These are phyloP conservation scores for Drosophila aff. DNA, from an alignment of 1,140 invertebrate genomes.

Conservation along the genomic window DNA sequence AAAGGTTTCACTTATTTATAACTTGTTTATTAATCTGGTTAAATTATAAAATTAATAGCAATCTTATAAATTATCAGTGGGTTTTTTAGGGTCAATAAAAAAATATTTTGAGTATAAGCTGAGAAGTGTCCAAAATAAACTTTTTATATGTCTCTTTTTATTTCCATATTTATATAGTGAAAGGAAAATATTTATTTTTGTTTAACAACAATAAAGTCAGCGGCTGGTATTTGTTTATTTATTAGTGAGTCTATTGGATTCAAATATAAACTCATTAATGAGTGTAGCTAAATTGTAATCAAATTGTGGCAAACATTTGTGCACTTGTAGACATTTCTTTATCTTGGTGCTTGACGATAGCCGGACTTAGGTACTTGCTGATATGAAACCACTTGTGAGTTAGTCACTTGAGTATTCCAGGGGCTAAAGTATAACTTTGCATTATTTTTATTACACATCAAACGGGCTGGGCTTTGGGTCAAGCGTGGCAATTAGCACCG, in stretches of 20 bases:
- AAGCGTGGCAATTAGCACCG: conserved; percentile 19
- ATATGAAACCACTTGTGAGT: conserved; percentile 8
- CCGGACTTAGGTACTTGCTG: background rate
- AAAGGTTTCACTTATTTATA: background rate
- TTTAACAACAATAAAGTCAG: too few relatives aligned
- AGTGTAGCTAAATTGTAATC: background rate
- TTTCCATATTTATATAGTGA: background rate
- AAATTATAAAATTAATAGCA: background rate
- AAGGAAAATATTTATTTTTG: background rate
- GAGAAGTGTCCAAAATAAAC: background rate
- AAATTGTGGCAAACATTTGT: background rate
- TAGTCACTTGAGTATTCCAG: background rate
- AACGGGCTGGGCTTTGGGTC: conserved; percentile 3
- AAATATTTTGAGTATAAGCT: too few relatives aligned
- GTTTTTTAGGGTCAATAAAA: background rate
- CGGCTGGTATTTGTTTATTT: background rate
- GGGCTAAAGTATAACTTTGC: background rate
- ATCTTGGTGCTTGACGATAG: background rate
- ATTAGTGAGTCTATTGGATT: background rate
- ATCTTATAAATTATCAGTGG: background rate
- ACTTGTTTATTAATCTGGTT: background rate
- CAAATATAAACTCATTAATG: background rate
- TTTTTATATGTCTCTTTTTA: background rate
- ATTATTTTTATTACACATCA: background rate
- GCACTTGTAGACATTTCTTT: conserved; percentile 3